A percentile compares a stretch with the other conserved stretches of the same genome.
Evolutionary conservation across 30 jellyfish, hydroid and myxozoan species (phyloP).

Genomic region (Phacellophora camtschatica): DNA sequence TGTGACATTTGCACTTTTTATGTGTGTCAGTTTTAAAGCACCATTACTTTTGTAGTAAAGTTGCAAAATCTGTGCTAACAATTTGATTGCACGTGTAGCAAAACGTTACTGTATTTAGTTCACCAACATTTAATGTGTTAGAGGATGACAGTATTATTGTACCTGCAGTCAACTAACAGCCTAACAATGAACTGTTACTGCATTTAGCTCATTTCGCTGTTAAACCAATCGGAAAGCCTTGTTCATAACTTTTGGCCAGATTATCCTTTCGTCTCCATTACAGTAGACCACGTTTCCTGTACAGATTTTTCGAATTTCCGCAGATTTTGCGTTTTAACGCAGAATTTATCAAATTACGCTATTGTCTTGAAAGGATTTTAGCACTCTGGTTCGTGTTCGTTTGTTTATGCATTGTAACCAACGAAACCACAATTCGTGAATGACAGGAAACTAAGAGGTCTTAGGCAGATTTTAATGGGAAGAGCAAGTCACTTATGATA

Average conservation of each 20-base stretch:
- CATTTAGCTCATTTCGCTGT: background rate
- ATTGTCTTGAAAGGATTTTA: too few species aligned
- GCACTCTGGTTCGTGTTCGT: too few species aligned
- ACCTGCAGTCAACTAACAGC: background rate
- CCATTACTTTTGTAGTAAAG: background rate
- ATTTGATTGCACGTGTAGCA: background rate
- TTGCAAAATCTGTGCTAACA: background rate
- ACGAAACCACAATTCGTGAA: background rate
- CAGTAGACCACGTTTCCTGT: slow-evolving; percentile 43
- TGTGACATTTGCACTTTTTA: too few species aligned
- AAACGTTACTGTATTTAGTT: background rate
- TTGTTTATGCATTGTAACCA: background rate
- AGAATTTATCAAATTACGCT: background rate
- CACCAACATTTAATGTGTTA: background rate
- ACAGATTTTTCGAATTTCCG: slow-evolving; percentile 50
- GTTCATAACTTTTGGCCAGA: slow-evolving; percentile 2
- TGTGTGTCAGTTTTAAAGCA: too few species aligned
- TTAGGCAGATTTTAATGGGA: background rate
- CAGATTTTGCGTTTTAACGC: background rate
- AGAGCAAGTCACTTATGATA: too few species aligned
- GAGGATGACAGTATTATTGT: background rate
- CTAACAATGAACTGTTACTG: slow-evolving; percentile 4
- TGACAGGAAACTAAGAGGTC: background rate
- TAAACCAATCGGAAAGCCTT: background rate
- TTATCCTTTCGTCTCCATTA: slow-evolving; percentile 1